A percentile compares a stretch with the other conserved stretches of the same genome.
Evolutionary conservation across 1,140 invertebrate genomes (phyloP).

Genomic region (Pseudomyrmex cubaensis): DNA sequence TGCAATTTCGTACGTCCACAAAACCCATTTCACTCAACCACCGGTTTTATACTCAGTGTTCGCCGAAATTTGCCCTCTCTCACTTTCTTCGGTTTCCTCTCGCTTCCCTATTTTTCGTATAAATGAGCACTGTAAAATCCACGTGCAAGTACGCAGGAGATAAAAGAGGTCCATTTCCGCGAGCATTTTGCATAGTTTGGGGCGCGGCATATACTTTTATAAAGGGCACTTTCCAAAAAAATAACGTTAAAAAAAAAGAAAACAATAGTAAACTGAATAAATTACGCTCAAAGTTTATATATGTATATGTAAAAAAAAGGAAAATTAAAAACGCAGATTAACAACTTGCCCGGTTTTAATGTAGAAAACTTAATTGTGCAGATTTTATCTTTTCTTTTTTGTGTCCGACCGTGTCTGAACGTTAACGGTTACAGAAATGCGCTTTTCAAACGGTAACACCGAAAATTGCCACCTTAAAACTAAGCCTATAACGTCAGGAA

Average conservation of each 20-base stretch:
- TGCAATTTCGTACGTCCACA: slow-evolving; percentile 42
- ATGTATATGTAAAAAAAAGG: background rate
- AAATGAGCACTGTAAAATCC: slow-evolving; percentile 44
- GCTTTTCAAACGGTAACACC: background rate
- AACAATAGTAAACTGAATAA: too few species aligned
- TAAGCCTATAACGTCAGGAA: slow-evolving; percentile 63
- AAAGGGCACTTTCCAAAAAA: background rate
- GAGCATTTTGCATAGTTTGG: slow-evolving; percentile 11
- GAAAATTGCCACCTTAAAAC: slow-evolving; percentile 5
- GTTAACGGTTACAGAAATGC: background rate
- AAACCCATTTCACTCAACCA: slow-evolving; percentile 46
- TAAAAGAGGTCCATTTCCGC: slow-evolving; percentile 20
- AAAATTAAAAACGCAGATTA: background rate
- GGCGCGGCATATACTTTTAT: background rate
- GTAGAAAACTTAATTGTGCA: background rate
- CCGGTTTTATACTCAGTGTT: slow-evolving; percentile 43
- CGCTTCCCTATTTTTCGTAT: slow-evolving; percentile 45
- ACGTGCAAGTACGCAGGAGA: slow-evolving; percentile 4
- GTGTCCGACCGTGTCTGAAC: too few species aligned
- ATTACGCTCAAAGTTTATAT: background rate
- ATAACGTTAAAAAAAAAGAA: too few species aligned
- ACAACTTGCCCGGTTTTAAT: background rate
- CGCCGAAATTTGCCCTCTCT: slow-evolving; percentile 34
- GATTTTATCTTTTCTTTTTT: background rate
- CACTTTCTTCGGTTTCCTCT: background rate